phyloP scores from a whole-genome alignment of 2,888 invertebrate species.

The Eristalis tenax region DNA sequence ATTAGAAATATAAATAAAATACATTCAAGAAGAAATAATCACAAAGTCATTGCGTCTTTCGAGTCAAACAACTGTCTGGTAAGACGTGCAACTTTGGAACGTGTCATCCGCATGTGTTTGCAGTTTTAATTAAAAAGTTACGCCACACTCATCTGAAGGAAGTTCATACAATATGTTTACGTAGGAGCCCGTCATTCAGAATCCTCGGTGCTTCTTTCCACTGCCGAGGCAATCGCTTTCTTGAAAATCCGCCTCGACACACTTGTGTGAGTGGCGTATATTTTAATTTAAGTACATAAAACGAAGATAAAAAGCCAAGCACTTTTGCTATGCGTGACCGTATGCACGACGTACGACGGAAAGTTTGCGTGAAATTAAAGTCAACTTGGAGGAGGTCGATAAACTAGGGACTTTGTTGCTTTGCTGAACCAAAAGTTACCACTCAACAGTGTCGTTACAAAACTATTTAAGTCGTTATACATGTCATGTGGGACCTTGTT shows the following conservation, averaged over 20 bases:
- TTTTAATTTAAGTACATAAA: slow-evolving; percentile 2
- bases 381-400: background rate
- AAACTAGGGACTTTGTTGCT: background rate
- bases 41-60: background rate
- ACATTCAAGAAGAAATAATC: background rate
- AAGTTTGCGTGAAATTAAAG: slow-evolving; percentile 4
- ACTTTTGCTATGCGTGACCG: background rate
- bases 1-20: slow-evolving; percentile 3
- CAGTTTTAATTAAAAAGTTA: slow-evolving; percentile 54
- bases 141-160: slow-evolving; percentile 1
- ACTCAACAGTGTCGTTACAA: slow-evolving; percentile 21
- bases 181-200: background rate
- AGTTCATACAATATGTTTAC: slow-evolving; percentile 1
- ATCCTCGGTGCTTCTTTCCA: background rate
- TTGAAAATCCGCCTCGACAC: background rate
- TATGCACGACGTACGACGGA: slow-evolving; percentile 4
- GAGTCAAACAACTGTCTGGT: slow-evolving; percentile 1
- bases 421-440: slow-evolving; percentile 5
- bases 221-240: slow-evolving; percentile 1
- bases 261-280: background rate
- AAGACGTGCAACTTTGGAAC: slow-evolving; percentile 13
- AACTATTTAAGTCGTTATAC: slow-evolving; percentile 39
- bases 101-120: slow-evolving; percentile 38
- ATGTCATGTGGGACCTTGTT: slow-evolving; percentile 14
- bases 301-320: background rate